phyloP scores from a whole-genome alignment of 2,888 invertebrate genomes.

The Limnephilus marmoratus region DNA sequence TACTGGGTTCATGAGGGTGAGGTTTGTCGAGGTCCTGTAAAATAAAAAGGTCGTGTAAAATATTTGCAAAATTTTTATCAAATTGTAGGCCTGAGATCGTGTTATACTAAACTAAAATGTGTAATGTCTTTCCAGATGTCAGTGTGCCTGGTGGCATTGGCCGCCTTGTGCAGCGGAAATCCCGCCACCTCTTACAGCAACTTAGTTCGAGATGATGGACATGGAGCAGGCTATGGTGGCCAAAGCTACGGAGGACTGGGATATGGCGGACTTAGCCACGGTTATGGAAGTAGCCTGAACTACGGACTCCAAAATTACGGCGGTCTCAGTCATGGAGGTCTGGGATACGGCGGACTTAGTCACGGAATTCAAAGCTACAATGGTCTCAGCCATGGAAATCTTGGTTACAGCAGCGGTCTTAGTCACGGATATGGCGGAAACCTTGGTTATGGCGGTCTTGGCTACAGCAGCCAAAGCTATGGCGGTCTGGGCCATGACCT shows the following conservation, averaged over 20 bases:
- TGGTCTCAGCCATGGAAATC: conserved; percentile 19
- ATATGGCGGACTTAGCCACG: conserved; percentile 2
- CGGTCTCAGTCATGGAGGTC: conserved; percentile 24
- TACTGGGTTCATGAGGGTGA: no score
- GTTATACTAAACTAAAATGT: background rate
- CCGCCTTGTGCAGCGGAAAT: conserved; percentile 41
- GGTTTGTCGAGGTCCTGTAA: no score
- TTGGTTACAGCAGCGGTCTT: conserved; percentile 37
- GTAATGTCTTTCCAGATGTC: conserved; percentile 8
- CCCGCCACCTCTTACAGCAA: conserved; percentile 57
- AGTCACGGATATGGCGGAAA: conserved; percentile 21
- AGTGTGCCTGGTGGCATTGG: conserved; percentile 31
- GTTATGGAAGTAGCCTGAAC: background rate
- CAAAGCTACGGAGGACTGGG: background rate
- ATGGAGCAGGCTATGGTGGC: background rate
- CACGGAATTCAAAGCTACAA: conserved; percentile 34
- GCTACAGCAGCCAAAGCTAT: conserved; percentile 30
- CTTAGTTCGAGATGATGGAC: conserved; percentile 29
- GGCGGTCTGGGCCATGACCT: conserved; percentile 28
- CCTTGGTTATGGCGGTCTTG: conserved; percentile 48
- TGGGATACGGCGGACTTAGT: conserved; percentile 47
- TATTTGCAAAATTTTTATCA: no score
- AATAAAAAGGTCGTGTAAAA: no score
- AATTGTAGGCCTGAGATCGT: no score
- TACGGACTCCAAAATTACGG: background rate